Base-by-base conservation (phyloP, 2,888 invertebrate genomes). In the Rhynchonema sp. region DNA sequence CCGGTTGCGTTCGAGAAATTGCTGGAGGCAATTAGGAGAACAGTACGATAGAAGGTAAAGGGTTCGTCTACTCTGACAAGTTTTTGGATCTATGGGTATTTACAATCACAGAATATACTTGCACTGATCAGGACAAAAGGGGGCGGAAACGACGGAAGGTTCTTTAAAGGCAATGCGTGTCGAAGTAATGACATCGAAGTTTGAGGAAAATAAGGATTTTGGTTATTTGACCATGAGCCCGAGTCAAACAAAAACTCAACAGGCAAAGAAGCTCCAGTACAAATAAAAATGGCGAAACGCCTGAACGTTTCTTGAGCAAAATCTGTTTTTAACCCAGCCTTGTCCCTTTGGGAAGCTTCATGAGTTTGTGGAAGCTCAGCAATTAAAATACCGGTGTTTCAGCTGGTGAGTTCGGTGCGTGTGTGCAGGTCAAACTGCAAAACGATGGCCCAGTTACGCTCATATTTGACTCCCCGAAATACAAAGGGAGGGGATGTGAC, bases 361-460 rank as follows among this genome's bases (percentile, higher is more conserved):
- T 38, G 9, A 13, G 38, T 38, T 38, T 9, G 38, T 20, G 38
- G 38, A 9, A 38, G 38, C 38, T 38, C 13, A 9, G 20, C 9
- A 9, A 13, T 17, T 49, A 22, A 9, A 3, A 23, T 30, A 26
- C 27, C 38, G 20, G 23, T n/a, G 3, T 77, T 78, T 46, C 75
- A 87, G 89, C 87, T 80, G 90, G 90, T 17, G 79, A 80, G 70
- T 91, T 90, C 73, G 89, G 87, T 29, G 86, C 85, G 0, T 82
- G 83, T 72, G 88, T 90, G 87, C 82, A 85, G 74, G 86, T 91
- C 1, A 77, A 82, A 63, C 84, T 91, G 66, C 82, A 84, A 72
- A 90, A 90, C 73, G 88, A 87, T 73, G 90, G 90, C 0, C 90
- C 90, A 0, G 88, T 90, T 0, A 90, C 90, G 0, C 80, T 91